phyloP scores from a whole-genome alignment of 2,888 invertebrate genomes.

The Brachylomia viminalis region DNA sequence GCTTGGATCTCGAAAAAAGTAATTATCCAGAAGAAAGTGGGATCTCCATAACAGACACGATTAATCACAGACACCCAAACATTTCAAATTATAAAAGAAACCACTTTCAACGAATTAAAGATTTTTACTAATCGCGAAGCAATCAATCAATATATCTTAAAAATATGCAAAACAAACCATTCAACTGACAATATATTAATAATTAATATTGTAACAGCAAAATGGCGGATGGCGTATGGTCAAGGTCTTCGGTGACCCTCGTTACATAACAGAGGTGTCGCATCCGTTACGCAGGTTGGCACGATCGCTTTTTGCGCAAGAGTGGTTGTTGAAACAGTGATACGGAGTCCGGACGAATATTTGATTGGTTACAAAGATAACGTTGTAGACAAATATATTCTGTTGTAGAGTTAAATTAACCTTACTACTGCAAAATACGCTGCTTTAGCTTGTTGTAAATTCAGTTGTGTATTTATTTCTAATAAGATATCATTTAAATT shows the following conservation, averaged over 20 bases:
- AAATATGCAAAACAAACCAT: slow-evolving; percentile 5
- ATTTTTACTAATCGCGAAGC: slow-evolving; percentile 18
- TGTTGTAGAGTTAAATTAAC: too few relatives aligned
- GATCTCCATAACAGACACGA: not conserved
- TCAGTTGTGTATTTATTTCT: not conserved
- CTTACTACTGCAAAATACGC: not conserved
- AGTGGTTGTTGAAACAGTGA: slow-evolving; percentile 26
- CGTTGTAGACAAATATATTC: not conserved
- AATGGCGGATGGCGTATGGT: slow-evolving; percentile 16
- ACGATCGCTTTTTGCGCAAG: slow-evolving; percentile 41
- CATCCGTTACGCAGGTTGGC: slow-evolving; percentile 43
- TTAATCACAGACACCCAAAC: not conserved
- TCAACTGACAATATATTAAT: not conserved
- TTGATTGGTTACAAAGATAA: slow-evolving; percentile 11
- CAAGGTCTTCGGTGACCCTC: slow-evolving; percentile 43
- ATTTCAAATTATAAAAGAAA: slow-evolving; percentile 8
- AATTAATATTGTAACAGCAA: not conserved
- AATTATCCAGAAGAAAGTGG: slow-evolving; percentile 15
- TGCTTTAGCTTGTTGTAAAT: not conserved
- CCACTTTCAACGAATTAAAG: slow-evolving; percentile 16
- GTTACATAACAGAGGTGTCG: slow-evolving; percentile 29
- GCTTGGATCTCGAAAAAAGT: not conserved
- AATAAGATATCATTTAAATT: not conserved
- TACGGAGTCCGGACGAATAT: not conserved
- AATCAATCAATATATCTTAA: slow-evolving; percentile 16